Base-by-base conservation (phyloP, 1,140 invertebrate species). In the Euwallacea similis region DNA sequence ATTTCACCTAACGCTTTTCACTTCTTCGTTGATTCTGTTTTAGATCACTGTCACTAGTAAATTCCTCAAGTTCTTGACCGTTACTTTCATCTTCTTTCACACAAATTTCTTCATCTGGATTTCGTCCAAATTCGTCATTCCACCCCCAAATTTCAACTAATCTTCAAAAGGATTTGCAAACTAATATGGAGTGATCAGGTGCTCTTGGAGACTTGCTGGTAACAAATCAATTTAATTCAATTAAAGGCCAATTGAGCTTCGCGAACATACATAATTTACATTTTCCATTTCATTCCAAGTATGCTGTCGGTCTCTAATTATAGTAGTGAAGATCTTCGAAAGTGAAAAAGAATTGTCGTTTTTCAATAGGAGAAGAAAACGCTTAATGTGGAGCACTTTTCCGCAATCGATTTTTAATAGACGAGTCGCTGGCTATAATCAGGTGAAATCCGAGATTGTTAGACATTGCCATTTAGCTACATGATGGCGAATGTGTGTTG, bases 401-500 rank as follows among this genome's bases (percentile, higher is more conserved):
- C 74, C 74, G 66, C 73, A 53, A 72, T 74, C 70, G 71, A 69
- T 70, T 76, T 71, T 72, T 69, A 54, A 46, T 72, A 75, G 72
- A 73, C 72, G 72, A 75, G 72, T 74, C 72, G 75, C 76, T 75
- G 73, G 75, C 72, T 74, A 75, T 77, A 77, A 77, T 74, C 71
- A 64, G 70, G 76, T 73, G 76, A 77, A 77, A 77, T 75, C 74
- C 59, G 72, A 73, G 70, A 67, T 66, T 65, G 72, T 70, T 69
- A 46, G 47, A 61, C 60, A 44, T 70, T 66, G 58, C 60, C 71
- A 71, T 71, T 76, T 73, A 74, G 69, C 15, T n/a, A 73, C 21
- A 33, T 33, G 21, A 33, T 33, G 21, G 74, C 71, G 74, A 75
- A 77, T 77, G 72, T 77, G 64, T 77, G 76, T 66, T 77, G 63